Base-by-base conservation (phyloP, 2,113 vertebrate genomes). In the Arothron firmamentum region DNA sequence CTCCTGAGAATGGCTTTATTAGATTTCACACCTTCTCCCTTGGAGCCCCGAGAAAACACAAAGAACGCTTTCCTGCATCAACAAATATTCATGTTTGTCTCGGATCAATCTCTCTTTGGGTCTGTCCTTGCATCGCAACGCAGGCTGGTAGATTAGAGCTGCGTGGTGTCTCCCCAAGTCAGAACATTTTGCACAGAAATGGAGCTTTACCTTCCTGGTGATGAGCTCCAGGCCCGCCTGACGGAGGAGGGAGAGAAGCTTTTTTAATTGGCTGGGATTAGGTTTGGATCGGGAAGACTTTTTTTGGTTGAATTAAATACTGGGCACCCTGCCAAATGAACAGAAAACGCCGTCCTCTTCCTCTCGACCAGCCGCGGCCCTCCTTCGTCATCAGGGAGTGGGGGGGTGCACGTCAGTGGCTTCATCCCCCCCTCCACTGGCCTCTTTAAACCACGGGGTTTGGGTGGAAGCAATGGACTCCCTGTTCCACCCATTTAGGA, bases 251-350 rank as follows among this genome's bases (percentile, higher is more conserved):
- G 85, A 89, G 15, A 88, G 88, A 77, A 79, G n/a, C 75, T 78
- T 78, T 84, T 94, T 90, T 93, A 94, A 96, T 91, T 91, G 90
- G 88, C 90, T 85, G 87, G 87, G 89, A 88, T 92, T 90, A 87
- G 80, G 91, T 95, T 93, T 90, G 85, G 87, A 89, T 83, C 89
- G 91, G 89, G 92, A 90, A 93, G 93, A 88, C 93, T 96, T 99
- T 93, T 94, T 95, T 89, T 11, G 43, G 45, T n/a, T 92, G 94
- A 92, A 97, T 93, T 94, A 91, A 94, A 90, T 94, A 94, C 95
- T 93, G 94, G 95, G 95, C 94, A 66, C 79, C 75, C 82, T 92
- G 95, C 95, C 96, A 99, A 95, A 95, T 92, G 91, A 95, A 95
- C 89, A 91, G 91, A 90, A 93, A 94, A 93, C 91, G 90, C 90